Percentiles rank a stretch among this genome's conserved stretches.
phyloP scores from a whole-genome alignment of 2,113 vertebrate genomes.

The Australoheros scitulus region DNA sequence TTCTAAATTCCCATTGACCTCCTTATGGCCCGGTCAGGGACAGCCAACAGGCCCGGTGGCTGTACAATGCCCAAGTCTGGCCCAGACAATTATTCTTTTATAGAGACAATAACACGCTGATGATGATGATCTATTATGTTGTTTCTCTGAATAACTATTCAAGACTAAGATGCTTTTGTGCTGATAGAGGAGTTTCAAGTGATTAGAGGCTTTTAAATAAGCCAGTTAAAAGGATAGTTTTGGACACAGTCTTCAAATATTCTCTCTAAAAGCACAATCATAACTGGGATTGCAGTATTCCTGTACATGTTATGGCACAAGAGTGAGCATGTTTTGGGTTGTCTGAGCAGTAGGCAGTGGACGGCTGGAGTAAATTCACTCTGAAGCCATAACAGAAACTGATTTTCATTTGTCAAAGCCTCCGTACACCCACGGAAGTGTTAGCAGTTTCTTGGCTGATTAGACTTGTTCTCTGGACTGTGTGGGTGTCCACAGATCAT shows the following conservation, averaged over 20 bases:
- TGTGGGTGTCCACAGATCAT: slow-evolving; percentile 41
- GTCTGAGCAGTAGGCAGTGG: neutral
- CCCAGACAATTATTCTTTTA: neutral
- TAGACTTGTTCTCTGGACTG: slow-evolving; percentile 48
- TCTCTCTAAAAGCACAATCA: neutral
- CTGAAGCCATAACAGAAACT: slow-evolving; percentile 15
- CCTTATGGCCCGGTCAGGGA: neutral
- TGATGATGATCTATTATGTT: neutral
- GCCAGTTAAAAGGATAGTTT: neutral
- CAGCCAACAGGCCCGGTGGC: neutral
- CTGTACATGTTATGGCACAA: neutral
- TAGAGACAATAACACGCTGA: neutral
- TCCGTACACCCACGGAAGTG: slow-evolving; percentile 46
- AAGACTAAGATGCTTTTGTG: neutral
- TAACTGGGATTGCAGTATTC: neutral
- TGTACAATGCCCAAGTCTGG: neutral
- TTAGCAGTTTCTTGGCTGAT: slow-evolving; percentile 54
- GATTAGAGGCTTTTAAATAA: neutral
- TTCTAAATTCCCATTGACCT: neutral
- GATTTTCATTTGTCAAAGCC: slow-evolving; percentile 22
- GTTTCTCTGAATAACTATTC: neutral
- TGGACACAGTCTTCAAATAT: neutral
- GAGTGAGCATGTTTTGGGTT: neutral
- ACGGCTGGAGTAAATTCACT: neutral
- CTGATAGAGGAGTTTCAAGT: neutral